Evolutionary conservation across 1,140 invertebrate species (phyloP).

Genomic region (Micrasema longulum): DNA sequence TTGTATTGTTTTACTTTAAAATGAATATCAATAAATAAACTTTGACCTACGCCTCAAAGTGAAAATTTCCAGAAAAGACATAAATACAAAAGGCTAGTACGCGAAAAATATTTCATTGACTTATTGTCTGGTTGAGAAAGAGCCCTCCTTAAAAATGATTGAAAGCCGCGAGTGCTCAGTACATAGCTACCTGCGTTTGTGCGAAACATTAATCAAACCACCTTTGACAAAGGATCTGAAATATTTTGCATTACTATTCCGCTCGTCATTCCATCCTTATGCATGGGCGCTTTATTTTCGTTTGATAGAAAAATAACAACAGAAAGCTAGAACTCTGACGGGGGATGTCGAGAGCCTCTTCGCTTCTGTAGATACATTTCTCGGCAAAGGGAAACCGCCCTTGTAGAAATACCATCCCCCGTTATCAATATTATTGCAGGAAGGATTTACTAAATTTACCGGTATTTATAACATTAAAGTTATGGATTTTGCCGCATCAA

Average conservation of each 20-base stretch:
- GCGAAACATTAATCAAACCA: conserved; percentile 54
- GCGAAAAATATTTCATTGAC: too few relatives aligned
- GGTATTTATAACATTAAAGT: conserved; percentile 8
- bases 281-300: conserved; percentile 51
- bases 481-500: too few relatives aligned
- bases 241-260: conserved; percentile 54
- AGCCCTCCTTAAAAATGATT: background rate
- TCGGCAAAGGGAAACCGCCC: conserved; percentile 37
- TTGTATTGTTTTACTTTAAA: too few relatives aligned
- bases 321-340: conserved; percentile 41
- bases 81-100: too few relatives aligned
- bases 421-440: conserved; percentile 42
- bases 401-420: conserved; percentile 1
- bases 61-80: too few relatives aligned
- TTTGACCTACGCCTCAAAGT: too few relatives aligned
- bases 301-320: conserved; percentile 56
- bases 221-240: conserved; percentile 55
- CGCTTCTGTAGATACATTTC: conserved; percentile 35
- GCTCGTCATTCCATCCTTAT: conserved; percentile 39
- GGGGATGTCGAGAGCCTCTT: conserved; percentile 34
- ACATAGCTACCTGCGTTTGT: conserved; percentile 15
- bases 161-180: background rate
- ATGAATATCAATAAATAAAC: too few relatives aligned
- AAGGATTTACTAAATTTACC: conserved; percentile 31
- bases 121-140: too few relatives aligned